Base-by-base conservation (phyloP, 2,797 vertebrate species). In the Nannoperca obscura region DNA sequence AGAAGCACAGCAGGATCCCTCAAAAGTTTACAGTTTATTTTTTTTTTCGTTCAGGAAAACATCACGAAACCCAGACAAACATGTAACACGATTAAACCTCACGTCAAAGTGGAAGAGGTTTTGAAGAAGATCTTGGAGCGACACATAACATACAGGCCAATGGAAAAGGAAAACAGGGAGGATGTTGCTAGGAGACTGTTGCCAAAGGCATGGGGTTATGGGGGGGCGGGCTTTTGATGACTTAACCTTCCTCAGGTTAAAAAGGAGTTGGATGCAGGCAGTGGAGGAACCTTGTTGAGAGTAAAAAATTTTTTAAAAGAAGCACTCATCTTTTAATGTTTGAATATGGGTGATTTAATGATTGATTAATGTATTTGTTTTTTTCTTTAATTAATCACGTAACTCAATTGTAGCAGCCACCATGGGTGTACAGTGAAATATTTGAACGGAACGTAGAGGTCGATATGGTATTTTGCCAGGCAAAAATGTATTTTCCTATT, bases 401-500 rank as follows among this genome's bases (percentile, higher is more conserved):
- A 89, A 87, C 85, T 93, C 86, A 92, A 90, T 91, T 91, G 91
- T 93, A 94, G 93, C 92, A 92, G 91, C 88, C 89, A 81, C 89
- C 90, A 92, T 72, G 62, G 84, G 85, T 93, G 92, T 94, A 93
- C 87, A 91, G 92, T 92, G 81, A 91, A 90, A 82, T 93, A 87
- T 93, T 89, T 84, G 84, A 89, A 78, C 57, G 74, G 75, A 81
- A 74, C 52, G 52, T 91, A 84, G 88, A 86, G 81, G 85, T 86
- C 54, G 62, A 86, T 87, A 76, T 82, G 88, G 86, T 89, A 80
- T 93, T 94, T 93, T 92, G 86, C 86, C 85, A 92, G 89, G 89
- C 89, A 86, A 92, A 46, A 87, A 88, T 91, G 86, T 91, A 86
- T 89, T 93, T 93, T 93, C 91, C 92, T 95, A 95, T 95, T 95